A percentile compares a stretch with the other conserved stretches of the same genome.
Evolutionary conservation across 2,888 invertebrate species (phyloP).

Genomic region (Phaedon cochleariae): DNA sequence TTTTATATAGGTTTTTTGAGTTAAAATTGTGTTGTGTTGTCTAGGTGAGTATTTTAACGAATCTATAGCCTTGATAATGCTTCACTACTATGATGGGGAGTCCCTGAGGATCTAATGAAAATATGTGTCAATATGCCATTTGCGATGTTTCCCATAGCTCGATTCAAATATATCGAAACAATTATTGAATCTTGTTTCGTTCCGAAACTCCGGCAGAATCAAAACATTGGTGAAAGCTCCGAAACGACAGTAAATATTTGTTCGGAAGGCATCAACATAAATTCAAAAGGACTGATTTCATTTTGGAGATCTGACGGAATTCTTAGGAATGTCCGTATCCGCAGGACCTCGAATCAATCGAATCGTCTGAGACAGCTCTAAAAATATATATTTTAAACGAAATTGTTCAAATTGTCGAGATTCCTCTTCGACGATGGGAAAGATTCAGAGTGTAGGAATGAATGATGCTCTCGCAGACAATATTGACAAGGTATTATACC

Average conservation of each 20-base stretch:
- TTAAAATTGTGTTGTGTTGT: too few species aligned
- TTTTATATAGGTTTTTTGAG: too few species aligned
- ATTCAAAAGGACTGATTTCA: conserved; percentile 20
- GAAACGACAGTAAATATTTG: conserved; percentile 14
- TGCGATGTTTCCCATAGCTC: too few species aligned
- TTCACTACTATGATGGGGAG: too few species aligned
- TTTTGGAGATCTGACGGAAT: conserved; percentile 13
- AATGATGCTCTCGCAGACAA: not conserved
- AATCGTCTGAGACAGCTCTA: conserved; percentile 4
- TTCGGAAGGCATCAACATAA: conserved; percentile 14
- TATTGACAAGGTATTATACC: not conserved
- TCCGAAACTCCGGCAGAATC: too few species aligned
- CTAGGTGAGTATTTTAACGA: too few species aligned
- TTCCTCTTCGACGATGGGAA: not conserved
- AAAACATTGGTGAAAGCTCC: conserved; percentile 15
- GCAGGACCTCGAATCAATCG: conserved; percentile 1
- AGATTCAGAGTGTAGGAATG: not conserved
- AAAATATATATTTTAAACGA: conserved; percentile 8
- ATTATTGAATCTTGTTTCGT: too few species aligned
- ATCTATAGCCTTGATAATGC: too few species aligned
- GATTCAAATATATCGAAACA: too few species aligned
- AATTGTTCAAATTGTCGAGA: not conserved
- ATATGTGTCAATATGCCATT: too few species aligned
- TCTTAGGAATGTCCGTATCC: conserved; percentile 6
- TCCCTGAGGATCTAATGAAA: too few species aligned